These are phyloP conservation scores for Heliconius ismenius DNA, from an alignment of 2,888 invertebrate species.

Conservation along the genomic window DNA sequence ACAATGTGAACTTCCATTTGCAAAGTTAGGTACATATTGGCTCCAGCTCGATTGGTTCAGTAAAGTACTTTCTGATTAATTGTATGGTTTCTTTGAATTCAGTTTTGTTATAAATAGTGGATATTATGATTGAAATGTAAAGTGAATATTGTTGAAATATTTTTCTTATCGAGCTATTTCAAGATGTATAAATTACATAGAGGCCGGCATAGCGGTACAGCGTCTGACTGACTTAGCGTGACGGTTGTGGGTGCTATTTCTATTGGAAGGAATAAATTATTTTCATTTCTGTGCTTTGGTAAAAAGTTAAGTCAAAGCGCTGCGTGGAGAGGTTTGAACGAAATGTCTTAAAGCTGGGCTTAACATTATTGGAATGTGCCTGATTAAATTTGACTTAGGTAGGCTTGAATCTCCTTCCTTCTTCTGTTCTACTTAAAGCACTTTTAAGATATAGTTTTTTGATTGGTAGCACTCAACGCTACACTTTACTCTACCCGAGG, in stretches of 20 bases:
- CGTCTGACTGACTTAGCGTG: background rate
- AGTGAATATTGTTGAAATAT: background rate
- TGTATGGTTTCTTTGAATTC: conserved; percentile 34
- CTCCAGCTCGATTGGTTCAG: conserved; percentile 44
- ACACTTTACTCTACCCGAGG: background rate
- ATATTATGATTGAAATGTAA: background rate
- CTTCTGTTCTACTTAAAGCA: no score
- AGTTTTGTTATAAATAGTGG: conserved; percentile 15
- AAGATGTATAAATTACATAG: background rate
- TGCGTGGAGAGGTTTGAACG: no score
- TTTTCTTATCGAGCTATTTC: background rate
- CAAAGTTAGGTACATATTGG: conserved; percentile 48
- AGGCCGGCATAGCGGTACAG: background rate
- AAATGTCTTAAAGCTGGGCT: no score
- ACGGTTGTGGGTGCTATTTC: background rate
- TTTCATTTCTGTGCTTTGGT: no score
- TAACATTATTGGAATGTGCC: no score
- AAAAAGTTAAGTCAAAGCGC: background rate
- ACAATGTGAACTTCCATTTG: conserved; percentile 48
- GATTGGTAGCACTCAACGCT: background rate
- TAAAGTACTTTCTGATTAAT: conserved; percentile 46
- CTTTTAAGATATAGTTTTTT: background rate
- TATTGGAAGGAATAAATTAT: background rate
- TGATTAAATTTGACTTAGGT: no score
- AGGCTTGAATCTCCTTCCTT: no score